Base-by-base conservation (phyloP, 92 coral and sea anemone species). In the Parazoanthus swiftii region DNA sequence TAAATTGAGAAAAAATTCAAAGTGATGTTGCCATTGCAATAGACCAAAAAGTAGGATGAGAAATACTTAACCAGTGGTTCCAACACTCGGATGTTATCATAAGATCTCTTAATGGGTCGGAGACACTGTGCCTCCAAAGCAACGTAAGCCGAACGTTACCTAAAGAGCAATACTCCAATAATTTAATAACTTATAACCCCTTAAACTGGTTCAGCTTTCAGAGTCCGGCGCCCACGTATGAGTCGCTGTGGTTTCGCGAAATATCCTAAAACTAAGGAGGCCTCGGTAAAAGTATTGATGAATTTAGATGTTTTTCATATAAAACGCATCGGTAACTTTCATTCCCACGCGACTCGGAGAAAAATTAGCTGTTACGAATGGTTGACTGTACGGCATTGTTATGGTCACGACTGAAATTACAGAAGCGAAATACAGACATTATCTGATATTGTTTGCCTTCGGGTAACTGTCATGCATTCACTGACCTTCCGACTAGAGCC, bases 371-470 rank as follows among this genome's bases (percentile, higher is more conserved):
- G 70, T 3, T 63, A 74, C 18, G 43, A 36, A 33, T 74, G 8
- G 43, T 21, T 35, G 44, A 11, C 77, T 2, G 39, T 14, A 35
- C 20, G 44, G 42, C 16, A 5, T 6, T 46, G 82, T 46, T 29
- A 29, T 9, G 81, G 59, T 43, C 56, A 77, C 58, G 35, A 77
- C 23, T 43, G 59, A 13, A 36, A 29, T 73, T 38, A 76, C 13
- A 51, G 5, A 58, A 63, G 42, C 1, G 21, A 50, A 38, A 44
- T 2, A 56, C 86, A 33, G 78, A 23, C 77, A 70, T 71, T 29
- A 35, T 36, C 25, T 58, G 48, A 46, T 71, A 84, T 84, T 84
- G 78, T 70, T 73, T 25, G 39, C 43, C 79, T 33, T n/a, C 10
- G n/a, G 15, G 36, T 36, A 73, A 84, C 7, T 25, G 77, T 4